Percentiles rank a stretch among this genome's conserved stretches.
Conservation (phyloP, 1,140 invertebrate species). For the Leptinotarsa defecta region DNA sequence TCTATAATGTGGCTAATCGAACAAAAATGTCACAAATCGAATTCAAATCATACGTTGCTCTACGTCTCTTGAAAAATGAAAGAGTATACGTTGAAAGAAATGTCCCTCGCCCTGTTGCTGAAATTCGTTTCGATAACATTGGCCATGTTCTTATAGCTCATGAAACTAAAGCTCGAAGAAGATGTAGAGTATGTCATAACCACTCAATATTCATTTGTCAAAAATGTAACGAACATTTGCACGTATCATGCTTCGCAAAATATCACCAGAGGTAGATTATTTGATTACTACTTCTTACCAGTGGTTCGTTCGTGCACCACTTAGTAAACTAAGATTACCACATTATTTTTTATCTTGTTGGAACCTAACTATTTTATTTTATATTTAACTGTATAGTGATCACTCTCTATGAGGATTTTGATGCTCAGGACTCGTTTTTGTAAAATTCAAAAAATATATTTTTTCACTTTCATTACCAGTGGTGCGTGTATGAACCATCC, state of each 20-base stretch:
- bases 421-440: conserved; percentile 10
- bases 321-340: conserved; percentile 9
- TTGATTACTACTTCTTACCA: conserved; percentile 14
- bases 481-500: conserved; percentile 12
- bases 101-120: conserved; percentile 17
- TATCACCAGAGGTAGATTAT: conserved; percentile 22
- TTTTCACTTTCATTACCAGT: conserved; percentile 12
- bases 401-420: conserved; percentile 10
- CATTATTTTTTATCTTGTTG: conserved; percentile 4
- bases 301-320: conserved; percentile 15
- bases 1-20: conserved; percentile 36
- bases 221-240: conserved; percentile 20
- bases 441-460: conserved; percentile 12
- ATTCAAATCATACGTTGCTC: conserved; percentile 35
- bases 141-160: conserved; percentile 15
- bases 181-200: conserved; percentile 22
- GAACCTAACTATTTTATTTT: conserved; percentile 13
- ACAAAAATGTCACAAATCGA: conserved; percentile 38
- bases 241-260: conserved; percentile 18
- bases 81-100: conserved; percentile 16
- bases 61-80: conserved; percentile 30
- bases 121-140: conserved; percentile 22
- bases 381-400: not conserved
- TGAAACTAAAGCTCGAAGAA: conserved; percentile 9
- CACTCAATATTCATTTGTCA: conserved; percentile 13